phyloP scores from a whole-genome alignment of 2,888 invertebrate species.

The Carabus problematicus region DNA sequence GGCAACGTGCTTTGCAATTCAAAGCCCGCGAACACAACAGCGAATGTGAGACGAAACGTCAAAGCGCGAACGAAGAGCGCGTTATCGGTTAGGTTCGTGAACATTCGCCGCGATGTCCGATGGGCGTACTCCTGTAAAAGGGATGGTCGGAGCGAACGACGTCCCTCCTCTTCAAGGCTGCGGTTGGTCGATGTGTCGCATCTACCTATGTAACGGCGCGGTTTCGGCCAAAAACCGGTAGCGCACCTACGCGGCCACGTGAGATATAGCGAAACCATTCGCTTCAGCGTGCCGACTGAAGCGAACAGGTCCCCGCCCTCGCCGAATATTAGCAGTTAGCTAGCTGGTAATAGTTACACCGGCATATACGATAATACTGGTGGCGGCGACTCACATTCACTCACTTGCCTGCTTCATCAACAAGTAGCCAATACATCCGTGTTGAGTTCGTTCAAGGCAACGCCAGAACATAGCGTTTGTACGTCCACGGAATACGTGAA shows the following conservation, averaged over 20 bases:
- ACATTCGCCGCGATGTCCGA: too few species aligned
- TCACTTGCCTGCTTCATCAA: slow-evolving; percentile 53
- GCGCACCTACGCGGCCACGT: slow-evolving; percentile 51
- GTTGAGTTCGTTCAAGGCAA: neutral
- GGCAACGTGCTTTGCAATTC: slow-evolving; percentile 6
- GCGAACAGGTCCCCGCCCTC: slow-evolving; percentile 8
- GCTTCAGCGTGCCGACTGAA: slow-evolving; percentile 44
- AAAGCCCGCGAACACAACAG: slow-evolving; percentile 17
- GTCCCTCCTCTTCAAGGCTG: slow-evolving; percentile 48
- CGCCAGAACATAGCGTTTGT: neutral
- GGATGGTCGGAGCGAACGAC: slow-evolving; percentile 47
- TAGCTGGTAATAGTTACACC: too few species aligned
- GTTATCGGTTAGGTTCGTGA: slow-evolving; percentile 22
- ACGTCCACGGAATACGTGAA: slow-evolving; percentile 3
- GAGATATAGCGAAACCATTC: slow-evolving; percentile 55
- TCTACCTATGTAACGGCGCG: slow-evolving; percentile 49
- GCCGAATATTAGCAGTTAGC: too few species aligned
- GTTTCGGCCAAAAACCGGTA: slow-evolving; percentile 44
- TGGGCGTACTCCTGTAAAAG: slow-evolving; percentile 32
- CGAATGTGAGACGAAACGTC: slow-evolving; percentile 10
- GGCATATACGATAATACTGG: too few species aligned
- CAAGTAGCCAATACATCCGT: slow-evolving; percentile 60
- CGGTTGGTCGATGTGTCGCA: slow-evolving; percentile 59
- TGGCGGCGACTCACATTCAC: too few species aligned
- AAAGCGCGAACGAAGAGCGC: too few species aligned